Percentiles rank a stretch among this genome's conserved stretches.
Evolutionary conservation across 2,113 vertebrate species (phyloP).

Genomic region (Grantiella picta): DNA sequence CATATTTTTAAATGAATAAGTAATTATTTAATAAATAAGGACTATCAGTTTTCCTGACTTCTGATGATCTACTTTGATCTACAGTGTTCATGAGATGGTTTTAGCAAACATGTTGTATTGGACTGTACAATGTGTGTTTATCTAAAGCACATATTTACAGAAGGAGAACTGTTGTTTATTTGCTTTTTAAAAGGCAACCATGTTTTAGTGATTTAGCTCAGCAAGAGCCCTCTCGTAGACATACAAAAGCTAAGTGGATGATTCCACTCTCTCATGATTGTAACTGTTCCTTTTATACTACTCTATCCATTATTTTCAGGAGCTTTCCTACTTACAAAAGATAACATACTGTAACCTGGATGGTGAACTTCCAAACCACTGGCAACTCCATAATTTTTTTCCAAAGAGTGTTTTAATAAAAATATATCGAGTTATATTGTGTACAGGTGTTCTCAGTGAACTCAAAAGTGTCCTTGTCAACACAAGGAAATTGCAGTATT

Average conservation of each 20-base stretch:
- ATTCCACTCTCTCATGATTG: background rate
- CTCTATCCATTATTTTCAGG: background rate
- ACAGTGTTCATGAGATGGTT: background rate
- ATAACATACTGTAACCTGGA: background rate
- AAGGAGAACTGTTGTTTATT: background rate
- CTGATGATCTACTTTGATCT: background rate
- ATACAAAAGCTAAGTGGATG: background rate
- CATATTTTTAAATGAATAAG: background rate
- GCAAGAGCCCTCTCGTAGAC: background rate
- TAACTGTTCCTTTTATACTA: background rate
- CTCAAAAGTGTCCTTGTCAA: background rate
- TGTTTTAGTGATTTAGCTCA: background rate
- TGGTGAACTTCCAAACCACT: background rate
- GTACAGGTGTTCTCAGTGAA: background rate
- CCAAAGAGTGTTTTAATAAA: background rate
- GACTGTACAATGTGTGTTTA: background rate
- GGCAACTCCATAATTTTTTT: background rate
- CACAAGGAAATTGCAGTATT: background rate
- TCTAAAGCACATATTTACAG: background rate
- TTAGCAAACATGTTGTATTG: background rate
- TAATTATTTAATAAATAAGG: background rate
- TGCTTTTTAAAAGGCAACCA: background rate
- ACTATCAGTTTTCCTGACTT: background rate
- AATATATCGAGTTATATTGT: background rate
- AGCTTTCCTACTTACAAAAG: background rate